phyloP scores from a whole-genome alignment of 2,113 vertebrate genomes.

The Glaucidium brasilianum region DNA sequence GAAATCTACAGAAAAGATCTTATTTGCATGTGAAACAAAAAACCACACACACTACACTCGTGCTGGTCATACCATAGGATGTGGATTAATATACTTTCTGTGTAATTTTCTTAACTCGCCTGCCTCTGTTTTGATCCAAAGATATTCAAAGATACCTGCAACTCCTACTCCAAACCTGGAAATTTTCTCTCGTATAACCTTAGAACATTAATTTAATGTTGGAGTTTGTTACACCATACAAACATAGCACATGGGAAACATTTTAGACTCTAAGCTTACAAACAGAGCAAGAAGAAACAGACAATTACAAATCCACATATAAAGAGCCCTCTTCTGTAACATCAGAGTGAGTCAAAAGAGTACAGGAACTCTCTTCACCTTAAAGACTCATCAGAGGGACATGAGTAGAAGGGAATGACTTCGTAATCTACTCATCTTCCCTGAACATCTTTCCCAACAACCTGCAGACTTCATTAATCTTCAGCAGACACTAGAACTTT shows the following conservation, averaged over 20 bases:
- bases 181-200: fast-evolving
- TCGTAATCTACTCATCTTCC: neutral
- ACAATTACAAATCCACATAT: neutral
- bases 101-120: neutral
- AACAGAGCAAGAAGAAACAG: neutral
- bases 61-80: fast-evolving
- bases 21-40: neutral
- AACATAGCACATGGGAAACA: neutral
- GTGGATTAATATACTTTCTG: neutral
- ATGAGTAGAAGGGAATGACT: neutral
- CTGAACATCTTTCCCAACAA: neutral
- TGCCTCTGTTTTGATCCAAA: neutral
- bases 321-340: neutral
- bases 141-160: neutral
- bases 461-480: neutral
- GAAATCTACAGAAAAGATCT: neutral
- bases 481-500: neutral
- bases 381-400: fast-evolving
- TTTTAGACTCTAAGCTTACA: neutral
- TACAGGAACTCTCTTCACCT: neutral
- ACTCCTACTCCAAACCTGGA: neutral
- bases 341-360: neutral
- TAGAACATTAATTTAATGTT: neutral
- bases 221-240: neutral
- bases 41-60: fast-evolving